A percentile compares a stretch with the other conserved stretches of the same genome.
Evolutionary conservation across 1,140 invertebrate genomes (phyloP).

Genomic region (Babylonia areolata): DNA sequence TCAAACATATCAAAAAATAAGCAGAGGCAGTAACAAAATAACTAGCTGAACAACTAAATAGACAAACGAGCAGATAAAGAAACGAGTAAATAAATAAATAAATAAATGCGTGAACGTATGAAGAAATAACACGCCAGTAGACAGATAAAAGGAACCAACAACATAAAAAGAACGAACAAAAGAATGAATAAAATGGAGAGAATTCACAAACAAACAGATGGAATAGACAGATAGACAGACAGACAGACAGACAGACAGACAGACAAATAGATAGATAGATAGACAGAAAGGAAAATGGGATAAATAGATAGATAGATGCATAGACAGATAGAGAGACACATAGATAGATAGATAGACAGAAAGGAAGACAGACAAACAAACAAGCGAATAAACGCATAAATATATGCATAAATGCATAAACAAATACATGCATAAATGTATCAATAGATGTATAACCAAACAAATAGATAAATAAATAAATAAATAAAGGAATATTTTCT

Average conservation of each 20-base stretch:
- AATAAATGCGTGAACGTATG: no score
- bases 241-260: background rate
- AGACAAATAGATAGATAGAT: background rate
- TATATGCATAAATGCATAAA: no score
- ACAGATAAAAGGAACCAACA: background rate
- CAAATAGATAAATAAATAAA: background rate
- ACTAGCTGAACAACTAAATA: background rate
- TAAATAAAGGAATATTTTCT: background rate
- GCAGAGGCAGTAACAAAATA: background rate
- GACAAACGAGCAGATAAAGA: background rate
- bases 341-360: no score
- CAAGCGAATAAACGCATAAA: no score
- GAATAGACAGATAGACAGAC: background rate
- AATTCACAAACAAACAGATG: background rate
- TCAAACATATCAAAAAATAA: no score
- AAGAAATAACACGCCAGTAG: no score
- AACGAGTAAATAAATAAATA: background rate
- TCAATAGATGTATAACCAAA: no score
- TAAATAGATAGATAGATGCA: no score
- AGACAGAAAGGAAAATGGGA: background rate
- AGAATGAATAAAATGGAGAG: background rate
- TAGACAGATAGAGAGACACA: no score
- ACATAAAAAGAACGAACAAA: background rate
- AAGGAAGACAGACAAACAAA: no score
- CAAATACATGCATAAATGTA: no score